A percentile compares a stretch with the other conserved stretches of the same genome.
These are phyloP conservation scores for Littorina saxatilis DNA, from an alignment of 1,140 invertebrate genomes.

Conservation along the genomic window DNA sequence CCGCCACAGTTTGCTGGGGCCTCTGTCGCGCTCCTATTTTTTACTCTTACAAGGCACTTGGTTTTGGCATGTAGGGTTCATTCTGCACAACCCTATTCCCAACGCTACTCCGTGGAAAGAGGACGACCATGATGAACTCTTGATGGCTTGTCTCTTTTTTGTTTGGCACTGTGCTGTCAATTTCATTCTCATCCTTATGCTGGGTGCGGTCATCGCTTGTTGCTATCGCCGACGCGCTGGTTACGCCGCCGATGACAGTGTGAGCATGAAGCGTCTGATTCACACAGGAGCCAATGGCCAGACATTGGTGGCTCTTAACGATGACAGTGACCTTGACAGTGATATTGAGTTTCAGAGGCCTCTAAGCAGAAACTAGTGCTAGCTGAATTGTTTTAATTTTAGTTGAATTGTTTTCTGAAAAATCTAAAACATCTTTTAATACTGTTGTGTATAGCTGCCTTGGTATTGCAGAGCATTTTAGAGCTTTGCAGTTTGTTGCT, in stretches of 20 bases:
- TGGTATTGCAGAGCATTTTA: too few relatives aligned
- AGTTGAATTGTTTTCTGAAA: too few relatives aligned
- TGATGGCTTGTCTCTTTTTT: conserved; percentile 77
- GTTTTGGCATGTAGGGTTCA: conserved; percentile 79
- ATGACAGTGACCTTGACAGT: conserved; percentile 62
- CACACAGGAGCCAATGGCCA: conserved; percentile 62
- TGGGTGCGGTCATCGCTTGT: conserved; percentile 64
- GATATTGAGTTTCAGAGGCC: conserved; percentile 58
- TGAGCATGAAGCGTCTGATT: conserved; percentile 59
- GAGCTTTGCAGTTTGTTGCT: too few relatives aligned
- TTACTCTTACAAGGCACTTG: conserved; percentile 77
- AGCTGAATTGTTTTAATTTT: neutral
- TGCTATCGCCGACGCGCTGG: conserved; percentile 49
- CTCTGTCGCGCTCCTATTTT: conserved; percentile 72
- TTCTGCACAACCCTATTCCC: conserved; percentile 76
- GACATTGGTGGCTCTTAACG: conserved; percentile 56
- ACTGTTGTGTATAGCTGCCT: too few relatives aligned
- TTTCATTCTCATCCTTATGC: conserved; percentile 67
- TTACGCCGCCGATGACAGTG: conserved; percentile 49
- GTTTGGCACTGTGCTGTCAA: conserved; percentile 75
- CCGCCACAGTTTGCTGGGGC: conserved; percentile 69
- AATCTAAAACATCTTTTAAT: too few relatives aligned
- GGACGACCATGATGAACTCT: conserved; percentile 76
- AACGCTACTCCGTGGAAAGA: conserved; percentile 72
- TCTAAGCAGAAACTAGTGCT: neutral